Percentiles rank a stretch among this genome's conserved stretches.
phyloP scores from a whole-genome alignment of 2,888 invertebrate genomes.

The Cenopis cana region DNA sequence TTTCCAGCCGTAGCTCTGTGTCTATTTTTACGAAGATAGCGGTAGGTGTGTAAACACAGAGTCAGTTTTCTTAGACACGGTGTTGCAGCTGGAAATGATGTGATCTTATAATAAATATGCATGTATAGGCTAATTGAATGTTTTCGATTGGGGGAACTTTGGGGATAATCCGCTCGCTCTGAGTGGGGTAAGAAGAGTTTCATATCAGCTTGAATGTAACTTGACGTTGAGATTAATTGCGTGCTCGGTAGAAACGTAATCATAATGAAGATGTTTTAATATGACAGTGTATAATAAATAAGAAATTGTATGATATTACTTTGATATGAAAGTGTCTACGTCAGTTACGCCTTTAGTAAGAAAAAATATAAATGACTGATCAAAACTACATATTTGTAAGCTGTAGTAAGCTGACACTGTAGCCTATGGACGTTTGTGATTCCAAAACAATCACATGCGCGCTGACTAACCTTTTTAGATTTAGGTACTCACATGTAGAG shows the following conservation, averaged over 20 bases:
- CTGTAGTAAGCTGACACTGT: too few species aligned
- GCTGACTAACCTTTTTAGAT: too few species aligned
- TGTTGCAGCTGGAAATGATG: constrained; percentile 17
- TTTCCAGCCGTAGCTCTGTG: constrained; percentile 13
- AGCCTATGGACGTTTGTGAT: too few species aligned
- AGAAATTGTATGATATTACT: background rate
- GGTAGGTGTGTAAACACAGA: background rate
- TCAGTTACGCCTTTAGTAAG: too few species aligned
- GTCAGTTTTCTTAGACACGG: background rate
- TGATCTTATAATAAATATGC: constrained; percentile 49
- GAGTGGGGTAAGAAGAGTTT: constrained; percentile 36
- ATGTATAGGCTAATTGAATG: constrained; percentile 50
- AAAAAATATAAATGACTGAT: too few species aligned
- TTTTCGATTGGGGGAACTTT: constrained; percentile 45
- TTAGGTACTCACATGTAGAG: too few species aligned
- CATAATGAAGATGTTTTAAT: background rate
- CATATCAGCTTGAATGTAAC: constrained; percentile 24
- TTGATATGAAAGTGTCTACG: too few species aligned
- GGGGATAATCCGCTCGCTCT: constrained; percentile 45
- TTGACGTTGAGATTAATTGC: constrained; percentile 32
- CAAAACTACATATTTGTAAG: too few species aligned
- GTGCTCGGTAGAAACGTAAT: background rate
- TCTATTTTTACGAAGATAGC: background rate
- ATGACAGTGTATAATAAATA: background rate
- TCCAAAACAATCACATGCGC: too few species aligned